Evolutionary conservation across 2,888 invertebrate species (phyloP).

Genomic region (Ochropleura leucogaster): DNA sequence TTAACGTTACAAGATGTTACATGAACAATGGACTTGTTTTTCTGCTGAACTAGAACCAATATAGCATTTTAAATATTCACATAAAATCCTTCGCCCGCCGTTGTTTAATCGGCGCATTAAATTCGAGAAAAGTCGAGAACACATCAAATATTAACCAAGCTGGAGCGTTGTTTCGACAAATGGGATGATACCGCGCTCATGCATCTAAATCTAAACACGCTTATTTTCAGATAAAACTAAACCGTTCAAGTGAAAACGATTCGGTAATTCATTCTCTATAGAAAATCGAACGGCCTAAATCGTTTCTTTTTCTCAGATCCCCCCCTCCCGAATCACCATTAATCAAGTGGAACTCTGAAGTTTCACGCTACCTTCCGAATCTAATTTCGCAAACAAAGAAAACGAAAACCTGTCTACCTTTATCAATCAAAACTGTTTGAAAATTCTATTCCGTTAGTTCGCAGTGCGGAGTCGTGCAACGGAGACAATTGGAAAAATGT

Average conservation of each 20-base stretch:
- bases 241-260: slow-evolving; percentile 69
- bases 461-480: slow-evolving; percentile 82
- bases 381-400: slow-evolving; percentile 90
- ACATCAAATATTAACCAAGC: slow-evolving; percentile 88
- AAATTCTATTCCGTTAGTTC: slow-evolving; percentile 89
- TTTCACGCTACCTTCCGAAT: slow-evolving; percentile 87
- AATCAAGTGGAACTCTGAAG: slow-evolving; percentile 88
- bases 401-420: slow-evolving; percentile 90
- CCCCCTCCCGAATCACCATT: slow-evolving; percentile 83
- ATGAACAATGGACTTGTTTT: slow-evolving; percentile 80
- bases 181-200: slow-evolving; percentile 86
- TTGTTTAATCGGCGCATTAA: slow-evolving; percentile 90
- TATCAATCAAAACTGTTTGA: slow-evolving; percentile 90
- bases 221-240: slow-evolving; percentile 76
- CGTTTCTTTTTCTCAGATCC: slow-evolving; percentile 80
- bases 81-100: slow-evolving; percentile 87
- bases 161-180: slow-evolving; percentile 87
- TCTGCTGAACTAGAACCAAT: slow-evolving; percentile 86
- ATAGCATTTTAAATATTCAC: slow-evolving; percentile 89
- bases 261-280: slow-evolving; percentile 76
- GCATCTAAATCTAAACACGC: slow-evolving; percentile 84
- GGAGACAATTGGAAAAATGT: slow-evolving; percentile 90
- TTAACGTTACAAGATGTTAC: slow-evolving; percentile 74
- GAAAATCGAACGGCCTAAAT: slow-evolving; percentile 80
- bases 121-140: slow-evolving; percentile 90